phyloP scores from a whole-genome alignment of 2,797 vertebrate genomes.

The Sebastes trivittatus region DNA sequence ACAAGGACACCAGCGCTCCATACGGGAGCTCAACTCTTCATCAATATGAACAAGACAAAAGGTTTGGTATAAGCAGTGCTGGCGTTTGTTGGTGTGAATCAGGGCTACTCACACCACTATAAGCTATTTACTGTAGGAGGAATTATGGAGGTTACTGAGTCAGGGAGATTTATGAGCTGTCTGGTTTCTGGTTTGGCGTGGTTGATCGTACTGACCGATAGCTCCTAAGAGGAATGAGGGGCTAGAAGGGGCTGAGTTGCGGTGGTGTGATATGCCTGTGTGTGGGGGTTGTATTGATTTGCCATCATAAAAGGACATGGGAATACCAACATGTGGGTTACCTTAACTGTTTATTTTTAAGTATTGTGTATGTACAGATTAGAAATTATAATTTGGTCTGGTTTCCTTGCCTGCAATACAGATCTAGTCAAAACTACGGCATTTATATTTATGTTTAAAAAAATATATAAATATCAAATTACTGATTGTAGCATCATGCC shows the following conservation, averaged over 20 bases:
- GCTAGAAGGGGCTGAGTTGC: slow-evolving; percentile 1
- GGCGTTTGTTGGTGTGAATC: neutral
- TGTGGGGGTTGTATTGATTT: slow-evolving; percentile 48
- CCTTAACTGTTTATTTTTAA: neutral
- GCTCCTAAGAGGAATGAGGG: slow-evolving; percentile 22
- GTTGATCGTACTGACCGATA: slow-evolving; percentile 38
- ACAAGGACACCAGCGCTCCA: neutral
- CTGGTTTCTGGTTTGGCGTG: slow-evolving; percentile 14
- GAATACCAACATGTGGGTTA: slow-evolving; percentile 7
- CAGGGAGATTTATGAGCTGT: slow-evolving; percentile 41
- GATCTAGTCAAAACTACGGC: neutral
- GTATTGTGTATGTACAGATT: neutral
- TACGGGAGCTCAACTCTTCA: neutral
- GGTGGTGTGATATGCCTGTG: slow-evolving; percentile 12
- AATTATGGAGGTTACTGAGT: slow-evolving; percentile 29
- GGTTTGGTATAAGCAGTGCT: neutral
- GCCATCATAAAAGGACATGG: slow-evolving; percentile 10
- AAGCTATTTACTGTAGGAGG: slow-evolving; percentile 4
- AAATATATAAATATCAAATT: neutral
- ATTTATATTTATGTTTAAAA: neutral
- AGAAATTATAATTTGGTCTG: neutral
- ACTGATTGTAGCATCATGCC: neutral
- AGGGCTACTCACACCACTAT: neutral
- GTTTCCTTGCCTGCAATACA: neutral
- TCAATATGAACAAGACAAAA: neutral